Evolutionary conservation across 1,140 invertebrate species (phyloP).

Genomic region (Euglossa dilemma): DNA sequence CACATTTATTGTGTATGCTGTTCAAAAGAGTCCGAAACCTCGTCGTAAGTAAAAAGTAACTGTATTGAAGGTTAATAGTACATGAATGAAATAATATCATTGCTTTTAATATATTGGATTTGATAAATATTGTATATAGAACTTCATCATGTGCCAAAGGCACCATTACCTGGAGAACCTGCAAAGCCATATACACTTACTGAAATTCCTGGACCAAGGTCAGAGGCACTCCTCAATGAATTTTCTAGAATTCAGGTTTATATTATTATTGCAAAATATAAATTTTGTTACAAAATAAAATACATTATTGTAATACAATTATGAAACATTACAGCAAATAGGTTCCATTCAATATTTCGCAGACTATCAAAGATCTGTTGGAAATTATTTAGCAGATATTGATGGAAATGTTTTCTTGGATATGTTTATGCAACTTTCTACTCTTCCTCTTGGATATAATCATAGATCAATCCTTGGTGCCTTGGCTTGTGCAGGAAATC

Average conservation of each 20-base stretch:
- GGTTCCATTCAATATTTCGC: slow-evolving; percentile 43
- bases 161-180: slow-evolving; percentile 47
- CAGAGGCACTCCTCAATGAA: slow-evolving; percentile 30
- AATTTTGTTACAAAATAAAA: neutral
- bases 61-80: neutral
- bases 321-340: slow-evolving; percentile 35
- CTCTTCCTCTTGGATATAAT: slow-evolving; percentile 36
- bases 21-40: slow-evolving; percentile 10
- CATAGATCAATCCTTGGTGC: slow-evolving; percentile 19
- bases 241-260: slow-evolving; percentile 47
- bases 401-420: slow-evolving; percentile 49
- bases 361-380: slow-evolving; percentile 45
- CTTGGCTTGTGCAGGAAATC: slow-evolving; percentile 33
- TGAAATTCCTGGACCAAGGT: slow-evolving; percentile 44
- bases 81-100: neutral
- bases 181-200: slow-evolving; percentile 39
- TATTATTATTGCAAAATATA: neutral
- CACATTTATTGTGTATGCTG: slow-evolving; percentile 4
- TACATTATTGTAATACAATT: neutral
- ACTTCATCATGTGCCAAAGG: slow-evolving; percentile 38
- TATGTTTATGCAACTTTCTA: slow-evolving; percentile 40
- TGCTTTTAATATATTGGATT: neutral
- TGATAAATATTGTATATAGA: neutral
- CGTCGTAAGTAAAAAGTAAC: slow-evolving; percentile 43
- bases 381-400: slow-evolving; percentile 46